Conservation (phyloP, 2,888 invertebrate genomes). For the Bombylius discolor region DNA sequence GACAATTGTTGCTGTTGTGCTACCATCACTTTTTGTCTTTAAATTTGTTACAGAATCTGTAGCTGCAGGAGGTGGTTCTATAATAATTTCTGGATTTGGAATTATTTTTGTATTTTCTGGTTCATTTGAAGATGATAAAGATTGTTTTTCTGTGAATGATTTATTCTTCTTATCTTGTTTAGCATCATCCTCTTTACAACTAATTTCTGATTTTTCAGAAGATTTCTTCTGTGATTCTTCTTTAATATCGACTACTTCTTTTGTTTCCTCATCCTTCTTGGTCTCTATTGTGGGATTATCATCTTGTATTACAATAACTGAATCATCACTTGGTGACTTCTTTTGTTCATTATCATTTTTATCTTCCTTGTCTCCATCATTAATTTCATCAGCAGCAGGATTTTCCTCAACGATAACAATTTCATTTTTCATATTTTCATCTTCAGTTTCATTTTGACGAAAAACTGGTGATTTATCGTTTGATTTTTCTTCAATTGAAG, state of each 20-base stretch:
- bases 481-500: too few species aligned
- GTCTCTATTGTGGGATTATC: constrained; percentile 9
- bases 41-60: background rate
- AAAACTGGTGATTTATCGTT: too few species aligned
- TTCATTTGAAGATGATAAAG: too few species aligned
- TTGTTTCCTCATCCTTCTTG: background rate
- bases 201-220: background rate
- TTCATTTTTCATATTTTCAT: too few species aligned
- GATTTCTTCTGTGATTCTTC: background rate
- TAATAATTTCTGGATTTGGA: too few species aligned
- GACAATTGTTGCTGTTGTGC: constrained; percentile 8
- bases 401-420: too few species aligned
- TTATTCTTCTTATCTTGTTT: too few species aligned
- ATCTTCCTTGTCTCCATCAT: constrained; percentile 10
- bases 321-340: constrained; percentile 15
- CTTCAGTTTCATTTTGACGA: too few species aligned
- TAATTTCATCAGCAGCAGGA: background rate
- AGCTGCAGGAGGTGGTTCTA: too few species aligned
- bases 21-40: background rate
- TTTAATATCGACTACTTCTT: background rate
- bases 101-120: too few species aligned
- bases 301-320: constrained; percentile 20
- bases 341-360: constrained; percentile 5
- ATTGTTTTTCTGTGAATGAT: too few species aligned
- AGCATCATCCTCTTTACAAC: background rate